Base-by-base conservation (phyloP, 2,888 invertebrate genomes). In the Hyalella azteca region DNA sequence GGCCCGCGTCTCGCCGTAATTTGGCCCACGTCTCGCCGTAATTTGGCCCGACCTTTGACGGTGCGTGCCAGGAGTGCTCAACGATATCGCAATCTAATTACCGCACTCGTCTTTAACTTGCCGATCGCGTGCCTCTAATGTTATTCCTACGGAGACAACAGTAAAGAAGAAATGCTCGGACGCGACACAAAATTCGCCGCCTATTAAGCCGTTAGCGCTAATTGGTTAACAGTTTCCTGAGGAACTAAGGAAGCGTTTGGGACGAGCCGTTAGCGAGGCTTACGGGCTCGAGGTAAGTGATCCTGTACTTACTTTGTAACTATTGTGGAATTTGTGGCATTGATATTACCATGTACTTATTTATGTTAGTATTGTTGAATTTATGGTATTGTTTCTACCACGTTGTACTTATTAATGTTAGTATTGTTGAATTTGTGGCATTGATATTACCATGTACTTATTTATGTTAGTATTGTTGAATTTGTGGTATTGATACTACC, bases 181-280 rank as follows among this genome's bases (percentile, higher is more conserved):
- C 3, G 2, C 19, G 66, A 15, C 66, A 22, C 29, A 7, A 36
- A 11, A 15, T 15, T n/a, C 19, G 7, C 32, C 3, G 66, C 36
- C 22, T 19, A 7, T 29, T 22, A 66, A 39, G 19, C 66, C 66
- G 66, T 66, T 66, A 66, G 66, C 36, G 66, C 36, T 66, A 66
- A 66, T 66, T 66, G 66, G 66, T 66, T 66, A 66, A 66, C 66
- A 66, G 66, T 66, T 66, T 66, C 32, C 36, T 36, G 66, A 66
- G 66, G 66, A 66, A 66, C 66, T 66, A 66, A 66, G 66, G 66
- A 22, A 66, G 29, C 66, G 36, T 66, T 66, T 66, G 66, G 66
- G 66, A 66, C 66, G 36, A 39, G 19, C 29, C 66, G 29, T 29
- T n/a, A 36, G 15, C 66, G 32, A 19, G 36, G 36, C 36, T 36